Evolutionary conservation across 2,888 invertebrate genomes (phyloP).

Genomic region (Rugalucina vietnamica): DNA sequence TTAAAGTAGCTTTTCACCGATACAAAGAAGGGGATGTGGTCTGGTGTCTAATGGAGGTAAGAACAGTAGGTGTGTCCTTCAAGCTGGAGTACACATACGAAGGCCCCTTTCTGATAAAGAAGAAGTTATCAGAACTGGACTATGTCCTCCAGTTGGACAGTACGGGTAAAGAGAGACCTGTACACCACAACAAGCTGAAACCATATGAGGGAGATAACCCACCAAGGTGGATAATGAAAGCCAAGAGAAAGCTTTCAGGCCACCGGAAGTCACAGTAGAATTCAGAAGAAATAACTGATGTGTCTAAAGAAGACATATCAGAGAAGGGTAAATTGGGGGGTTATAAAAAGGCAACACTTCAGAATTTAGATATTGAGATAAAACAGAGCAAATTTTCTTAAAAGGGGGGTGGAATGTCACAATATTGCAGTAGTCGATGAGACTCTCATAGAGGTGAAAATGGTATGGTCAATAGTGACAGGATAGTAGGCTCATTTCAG

Average conservation of each 20-base stretch:
- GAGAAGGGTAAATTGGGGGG: too few relatives aligned
- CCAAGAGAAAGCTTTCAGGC: not conserved
- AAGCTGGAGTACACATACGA: conserved; percentile 36
- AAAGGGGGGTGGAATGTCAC: not conserved
- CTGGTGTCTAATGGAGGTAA: conserved; percentile 28
- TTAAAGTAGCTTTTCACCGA: not conserved
- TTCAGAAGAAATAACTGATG: not conserved
- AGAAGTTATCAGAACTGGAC: conserved; percentile 16
- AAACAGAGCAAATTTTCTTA: not conserved
- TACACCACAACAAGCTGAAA: conserved; percentile 47
- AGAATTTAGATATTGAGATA: not conserved
- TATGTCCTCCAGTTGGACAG: conserved; percentile 23
- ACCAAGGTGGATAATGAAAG: not conserved
- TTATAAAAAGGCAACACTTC: not conserved
- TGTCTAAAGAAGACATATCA: not conserved
- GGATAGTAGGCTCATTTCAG: not conserved
- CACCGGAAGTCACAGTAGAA: not conserved
- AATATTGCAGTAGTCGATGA: too few relatives aligned
- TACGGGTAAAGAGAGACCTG: not conserved
- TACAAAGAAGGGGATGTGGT: conserved; percentile 42
- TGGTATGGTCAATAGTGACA: not conserved
- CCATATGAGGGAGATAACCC: not conserved
- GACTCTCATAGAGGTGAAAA: too few relatives aligned
- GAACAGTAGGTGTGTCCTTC: conserved; percentile 22
- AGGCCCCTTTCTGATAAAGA: conserved; percentile 37